Evolutionary conservation across 64 coral and sea anemone species (phyloP), one percentile per base, ranked within the genome.

Genomic region (Actinia tenebrosa): DNA sequence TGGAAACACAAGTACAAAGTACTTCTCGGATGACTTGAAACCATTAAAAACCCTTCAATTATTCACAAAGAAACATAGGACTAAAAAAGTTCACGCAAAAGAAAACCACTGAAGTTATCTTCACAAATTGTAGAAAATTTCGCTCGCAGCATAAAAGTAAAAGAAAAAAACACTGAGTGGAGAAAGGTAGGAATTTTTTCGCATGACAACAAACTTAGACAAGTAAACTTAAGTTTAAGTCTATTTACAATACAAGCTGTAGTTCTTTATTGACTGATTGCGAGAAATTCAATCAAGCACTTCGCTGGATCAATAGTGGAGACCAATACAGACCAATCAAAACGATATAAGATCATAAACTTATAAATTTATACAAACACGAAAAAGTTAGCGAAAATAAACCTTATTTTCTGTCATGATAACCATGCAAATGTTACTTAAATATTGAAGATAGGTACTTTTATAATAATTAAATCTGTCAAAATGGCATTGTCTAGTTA

Each of bases 231-330:
- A 11, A 30, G 25, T 13, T 15, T 26, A 75, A 75, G 69, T 75
- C 11, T 75, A 75, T 75, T 75, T 75, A 75, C 69, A 75, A 26
- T 75, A 43, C 25, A 25, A 42, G 0, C 5, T 19, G 5, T 5
- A 3, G 22, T 22, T 23, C 22, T 75, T 26, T 42, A 75, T 75
- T 30, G 26, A 75, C 22, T 66, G 25, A 75, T 75, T 14, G 25
- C 11, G 14, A 75, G 69, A 75, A 75, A 75, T 75, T 75, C 69
- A 75, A 75, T 75, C 26, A 75, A 75, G 8, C 27, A 75, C 69
- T 75, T 30, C 22, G 10, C 26, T 75, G 13, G 7, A 75, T 75
- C 69, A 75, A 75, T 25, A 75, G 26, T 42, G 20, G 2, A 37
- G 25, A 68, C 37, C 9, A 30, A 4, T 27, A 42, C 10, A 66